Percentiles rank a stretch among this genome's conserved stretches.
These are phyloP conservation scores for Cataglyphis livida DNA, from an alignment of 2,888 invertebrate species.

Conservation along the genomic window DNA sequence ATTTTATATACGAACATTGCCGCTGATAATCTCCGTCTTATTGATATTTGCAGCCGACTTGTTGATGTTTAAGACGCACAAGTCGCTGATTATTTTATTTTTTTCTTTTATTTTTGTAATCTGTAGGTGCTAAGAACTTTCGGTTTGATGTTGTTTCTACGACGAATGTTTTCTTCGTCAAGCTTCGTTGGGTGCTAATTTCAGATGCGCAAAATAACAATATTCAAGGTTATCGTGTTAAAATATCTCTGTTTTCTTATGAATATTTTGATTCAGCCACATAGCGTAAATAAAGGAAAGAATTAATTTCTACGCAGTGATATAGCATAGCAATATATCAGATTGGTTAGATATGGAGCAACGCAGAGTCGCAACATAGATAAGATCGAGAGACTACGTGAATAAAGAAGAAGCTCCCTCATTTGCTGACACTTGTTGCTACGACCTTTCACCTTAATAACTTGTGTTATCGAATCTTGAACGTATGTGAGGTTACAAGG, in stretches of 20 bases:
- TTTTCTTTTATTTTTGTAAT: background rate
- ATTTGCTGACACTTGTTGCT: conserved; percentile 69
- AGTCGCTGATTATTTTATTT: background rate
- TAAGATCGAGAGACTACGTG: conserved; percentile 42
- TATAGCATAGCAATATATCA: conserved; percentile 29
- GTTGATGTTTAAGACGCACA: background rate
- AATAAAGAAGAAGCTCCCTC: conserved; percentile 22
- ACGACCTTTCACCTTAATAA: conserved; percentile 42
- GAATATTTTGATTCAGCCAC: conserved; percentile 49
- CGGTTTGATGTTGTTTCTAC: background rate
- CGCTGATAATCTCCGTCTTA: background rate
- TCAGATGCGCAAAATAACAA: background rate
- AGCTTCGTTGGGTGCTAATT: background rate
- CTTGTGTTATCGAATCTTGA: background rate
- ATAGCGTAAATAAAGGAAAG: conserved; percentile 15
- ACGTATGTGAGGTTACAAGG: background rate
- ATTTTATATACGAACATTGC: background rate
- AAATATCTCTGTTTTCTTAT: background rate
- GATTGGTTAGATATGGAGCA: conserved; percentile 55
- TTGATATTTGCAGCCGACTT: background rate
- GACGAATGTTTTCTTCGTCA: background rate
- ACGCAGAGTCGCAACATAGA: conserved; percentile 8
- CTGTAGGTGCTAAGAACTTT: background rate
- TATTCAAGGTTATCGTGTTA: background rate
- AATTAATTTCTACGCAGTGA: conserved; percentile 48